Evolutionary conservation across 2,888 invertebrate genomes (phyloP), one percentile per base, ranked within the genome.

Genomic region (Tenodera sinensis): DNA sequence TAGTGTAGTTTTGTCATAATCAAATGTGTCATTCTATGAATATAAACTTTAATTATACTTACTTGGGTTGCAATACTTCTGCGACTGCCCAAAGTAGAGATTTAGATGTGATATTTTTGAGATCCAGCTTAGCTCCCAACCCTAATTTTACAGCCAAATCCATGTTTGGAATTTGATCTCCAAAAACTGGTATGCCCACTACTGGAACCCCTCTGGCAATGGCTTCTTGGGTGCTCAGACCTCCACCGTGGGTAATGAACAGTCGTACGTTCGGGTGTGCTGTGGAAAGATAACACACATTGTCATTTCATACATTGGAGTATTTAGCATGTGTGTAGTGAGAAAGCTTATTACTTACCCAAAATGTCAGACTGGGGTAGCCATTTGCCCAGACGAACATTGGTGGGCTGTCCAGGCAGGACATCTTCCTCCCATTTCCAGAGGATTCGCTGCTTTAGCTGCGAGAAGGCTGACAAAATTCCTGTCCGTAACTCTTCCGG

Each of bases 221-320:
- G 3, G 92, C 91, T 89, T 92, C 91, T 47, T 89, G 85, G 25
- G 94, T 93, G 90, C 95, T 95, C 91, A 95, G 93, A 84, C 95
- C 92, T 0, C 95, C 95, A 47, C 95, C 95, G 91, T 95, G 95
- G 15, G 95, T 95, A 90, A 96, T 94, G 90, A 96, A 95, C 0
- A 94, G 91, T 91, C 93, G 94, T 1, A 95, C 93, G 89, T 95
- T 95, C 2, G 93, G 93, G 92, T 96, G 95, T 2, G 94, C 93
- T 25, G 91, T 42, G 92, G 89, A 47, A 92, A 89, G 89, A 42
- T 42, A 42, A 42, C 12, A 42, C 42, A 42, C 42, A 12, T 12
- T 9, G 12, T 42, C 1, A 42, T 12, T 42, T 12, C 12, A 1
- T 42, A 12, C 12, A 12, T 42, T 42, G 12, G 2, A 42, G 12